Conservation (phyloP, 2,888 invertebrate species). For the Alentia gelatinosa region DNA sequence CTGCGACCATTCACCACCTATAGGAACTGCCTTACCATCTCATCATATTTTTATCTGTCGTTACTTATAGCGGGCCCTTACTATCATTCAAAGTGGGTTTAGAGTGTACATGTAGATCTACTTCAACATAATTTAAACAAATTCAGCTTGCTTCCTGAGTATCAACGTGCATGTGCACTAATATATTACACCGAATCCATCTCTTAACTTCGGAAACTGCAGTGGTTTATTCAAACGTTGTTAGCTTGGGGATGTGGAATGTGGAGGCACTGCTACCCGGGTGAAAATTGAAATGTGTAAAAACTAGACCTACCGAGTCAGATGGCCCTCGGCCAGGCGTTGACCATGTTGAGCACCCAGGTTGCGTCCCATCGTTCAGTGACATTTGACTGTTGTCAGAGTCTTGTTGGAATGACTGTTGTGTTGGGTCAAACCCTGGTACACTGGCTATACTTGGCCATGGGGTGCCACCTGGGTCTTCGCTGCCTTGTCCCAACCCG, state of each 20-base stretch:
- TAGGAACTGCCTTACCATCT: too few species aligned
- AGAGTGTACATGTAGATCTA: too few species aligned
- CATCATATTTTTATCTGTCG: too few species aligned
- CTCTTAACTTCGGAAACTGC: too few species aligned
- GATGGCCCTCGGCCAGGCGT: slow-evolving; percentile 37
- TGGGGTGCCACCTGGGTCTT: background rate
- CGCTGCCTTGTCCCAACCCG: background rate
- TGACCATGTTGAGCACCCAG: slow-evolving; percentile 32
- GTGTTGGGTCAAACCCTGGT: slow-evolving; percentile 23
- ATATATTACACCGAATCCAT: too few species aligned
- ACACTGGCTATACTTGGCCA: slow-evolving; percentile 36
- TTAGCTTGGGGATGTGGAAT: background rate
- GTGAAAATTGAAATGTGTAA: background rate
- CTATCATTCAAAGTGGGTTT: too few species aligned
- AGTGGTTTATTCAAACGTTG: too few species aligned
- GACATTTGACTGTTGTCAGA: slow-evolving; percentile 32
- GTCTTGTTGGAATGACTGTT: slow-evolving; percentile 51
- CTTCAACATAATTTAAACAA: too few species aligned
- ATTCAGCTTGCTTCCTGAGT: too few species aligned
- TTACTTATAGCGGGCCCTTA: too few species aligned
- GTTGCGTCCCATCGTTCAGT: slow-evolving; percentile 23
- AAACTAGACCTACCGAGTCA: slow-evolving; percentile 42
- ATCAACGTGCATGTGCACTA: too few species aligned
- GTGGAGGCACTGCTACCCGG: background rate
- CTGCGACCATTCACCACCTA: too few species aligned